A percentile compares a stretch with the other conserved stretches of the same genome.
Evolutionary conservation across 2,113 vertebrate genomes (phyloP).

Genomic region (Grammomys surdaster): DNA sequence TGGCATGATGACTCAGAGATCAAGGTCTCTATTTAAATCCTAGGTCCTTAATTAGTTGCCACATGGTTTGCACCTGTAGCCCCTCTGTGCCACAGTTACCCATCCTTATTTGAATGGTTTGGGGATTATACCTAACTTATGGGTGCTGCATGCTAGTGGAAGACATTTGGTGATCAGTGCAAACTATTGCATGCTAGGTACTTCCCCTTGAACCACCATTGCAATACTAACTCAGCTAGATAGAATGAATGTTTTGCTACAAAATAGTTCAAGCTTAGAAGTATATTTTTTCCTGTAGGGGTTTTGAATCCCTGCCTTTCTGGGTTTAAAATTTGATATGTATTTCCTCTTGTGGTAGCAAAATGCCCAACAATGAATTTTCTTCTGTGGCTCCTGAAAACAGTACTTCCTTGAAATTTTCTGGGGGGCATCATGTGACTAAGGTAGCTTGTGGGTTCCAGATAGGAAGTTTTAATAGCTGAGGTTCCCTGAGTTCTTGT

Average conservation of each 20-base stretch:
- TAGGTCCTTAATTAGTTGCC: rapidly evolving
- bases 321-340: slow-evolving; percentile 23
- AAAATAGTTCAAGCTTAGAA: neutral
- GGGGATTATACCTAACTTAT: neutral
- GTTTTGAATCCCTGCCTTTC: neutral
- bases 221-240: neutral
- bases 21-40: neutral
- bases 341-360: neutral
- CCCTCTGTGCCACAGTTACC: neutral
- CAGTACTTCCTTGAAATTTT: neutral
- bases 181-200: neutral
- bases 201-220: neutral
- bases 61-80: neutral
- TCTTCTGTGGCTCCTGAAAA: neutral
- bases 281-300: neutral
- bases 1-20: neutral
- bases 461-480: neutral
- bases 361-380: neutral
- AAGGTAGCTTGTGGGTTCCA: neutral
- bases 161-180: neutral
- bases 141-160: neutral
- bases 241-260: neutral
- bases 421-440: neutral
- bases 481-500: neutral
- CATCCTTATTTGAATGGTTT: neutral